Percentiles rank a stretch among this genome's conserved stretches.
Conservation (phyloP, 1,140 invertebrate genomes). For the Leptopilina clavipes region DNA sequence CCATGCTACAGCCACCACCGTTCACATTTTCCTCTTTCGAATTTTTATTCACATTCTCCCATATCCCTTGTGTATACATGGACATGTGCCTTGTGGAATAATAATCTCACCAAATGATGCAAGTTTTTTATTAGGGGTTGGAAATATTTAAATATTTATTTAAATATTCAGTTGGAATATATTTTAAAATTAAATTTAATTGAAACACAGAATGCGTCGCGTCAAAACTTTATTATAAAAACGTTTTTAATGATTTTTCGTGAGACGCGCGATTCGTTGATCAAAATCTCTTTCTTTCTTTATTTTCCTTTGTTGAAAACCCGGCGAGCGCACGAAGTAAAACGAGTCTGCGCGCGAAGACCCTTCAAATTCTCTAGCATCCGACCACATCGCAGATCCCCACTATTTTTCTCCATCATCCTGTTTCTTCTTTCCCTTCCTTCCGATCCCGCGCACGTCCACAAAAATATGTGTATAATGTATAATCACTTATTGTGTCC, state of each 20-base stretch:
- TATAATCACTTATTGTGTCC: background rate
- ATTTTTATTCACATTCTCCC: conserved; percentile 38
- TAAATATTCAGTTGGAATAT: too few relatives aligned
- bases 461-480: background rate
- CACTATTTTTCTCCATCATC: conserved; percentile 20
- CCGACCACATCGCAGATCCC: background rate
- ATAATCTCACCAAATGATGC: background rate
- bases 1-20: conserved; percentile 67
- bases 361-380: background rate
- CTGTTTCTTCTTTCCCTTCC: conserved; percentile 24
- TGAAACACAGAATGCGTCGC: too few relatives aligned
- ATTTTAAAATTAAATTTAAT: too few relatives aligned
- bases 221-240: conserved; percentile 46
- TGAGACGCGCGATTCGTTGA: conserved; percentile 48
- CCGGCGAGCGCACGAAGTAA: conserved; percentile 55
- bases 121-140: too few relatives aligned
- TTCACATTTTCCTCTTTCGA: conserved; percentile 36
- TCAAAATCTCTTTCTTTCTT: conserved; percentile 59
- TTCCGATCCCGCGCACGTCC: conserved; percentile 31
- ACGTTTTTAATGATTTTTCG: conserved; percentile 66
- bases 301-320: conserved; percentile 54
- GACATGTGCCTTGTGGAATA: background rate
- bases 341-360: conserved; percentile 62
- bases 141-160: too few relatives aligned
- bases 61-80: conserved; percentile 51